These are phyloP conservation scores for Macrophya annulata DNA, from an alignment of 2,888 invertebrate species.

Conservation along the genomic window DNA sequence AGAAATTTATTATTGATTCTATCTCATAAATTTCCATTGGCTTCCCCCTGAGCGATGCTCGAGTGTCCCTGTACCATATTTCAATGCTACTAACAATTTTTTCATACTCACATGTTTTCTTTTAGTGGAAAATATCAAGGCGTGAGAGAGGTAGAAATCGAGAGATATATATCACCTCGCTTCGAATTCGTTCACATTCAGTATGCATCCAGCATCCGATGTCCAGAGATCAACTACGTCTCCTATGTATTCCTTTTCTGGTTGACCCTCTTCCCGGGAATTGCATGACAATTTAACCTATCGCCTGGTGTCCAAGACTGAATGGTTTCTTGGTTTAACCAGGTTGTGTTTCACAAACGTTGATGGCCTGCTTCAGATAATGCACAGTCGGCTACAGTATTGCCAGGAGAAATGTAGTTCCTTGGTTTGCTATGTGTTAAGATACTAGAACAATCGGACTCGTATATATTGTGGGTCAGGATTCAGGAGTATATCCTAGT, in stretches of 20 bases:
- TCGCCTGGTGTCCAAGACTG: background rate
- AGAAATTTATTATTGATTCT: constrained; percentile 51
- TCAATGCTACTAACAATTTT: background rate
- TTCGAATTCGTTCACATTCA: background rate
- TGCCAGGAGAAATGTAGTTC: constrained; percentile 48
- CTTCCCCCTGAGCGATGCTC: constrained; percentile 36
- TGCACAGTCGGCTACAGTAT: constrained; percentile 22
- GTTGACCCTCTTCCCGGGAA: constrained; percentile 22
- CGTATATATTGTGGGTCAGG: constrained; percentile 37
- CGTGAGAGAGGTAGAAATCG: background rate
- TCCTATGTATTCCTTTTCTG: background rate
- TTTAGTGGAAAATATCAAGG: background rate
- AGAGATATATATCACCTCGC: background rate
- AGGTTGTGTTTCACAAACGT: constrained; percentile 47
- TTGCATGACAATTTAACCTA: constrained; percentile 30
- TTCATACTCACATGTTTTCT: background rate
- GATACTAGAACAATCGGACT: constrained; percentile 49
- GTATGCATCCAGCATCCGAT: constrained; percentile 12
- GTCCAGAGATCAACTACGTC: constrained; percentile 6
- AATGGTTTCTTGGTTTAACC: constrained; percentile 22
- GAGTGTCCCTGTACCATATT: background rate
- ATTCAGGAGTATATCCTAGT: constrained; percentile 8
- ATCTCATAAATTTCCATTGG: constrained; percentile 46
- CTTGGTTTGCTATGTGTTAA: constrained; percentile 26
- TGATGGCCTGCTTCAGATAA: constrained; percentile 54